Conservation (phyloP, 2,113 vertebrate species). For the Urocynchramus pylzowi region DNA sequence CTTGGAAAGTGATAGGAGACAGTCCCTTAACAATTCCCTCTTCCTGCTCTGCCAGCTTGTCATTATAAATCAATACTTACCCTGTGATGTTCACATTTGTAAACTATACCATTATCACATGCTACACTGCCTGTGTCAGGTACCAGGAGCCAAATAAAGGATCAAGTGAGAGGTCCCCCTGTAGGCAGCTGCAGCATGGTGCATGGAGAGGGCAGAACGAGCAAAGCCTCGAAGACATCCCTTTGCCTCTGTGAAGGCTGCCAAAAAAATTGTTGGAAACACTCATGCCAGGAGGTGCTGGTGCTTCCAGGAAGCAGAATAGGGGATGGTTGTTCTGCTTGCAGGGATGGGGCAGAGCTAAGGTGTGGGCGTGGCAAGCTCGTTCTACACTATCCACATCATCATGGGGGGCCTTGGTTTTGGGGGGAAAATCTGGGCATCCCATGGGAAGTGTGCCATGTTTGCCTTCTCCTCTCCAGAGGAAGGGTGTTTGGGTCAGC, state of each 20-base stretch:
- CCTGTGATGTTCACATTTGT: slow-evolving; percentile 32
- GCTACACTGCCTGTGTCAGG: neutral
- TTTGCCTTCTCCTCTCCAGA: neutral
- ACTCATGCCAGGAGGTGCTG: fast-evolving
- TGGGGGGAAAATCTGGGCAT: neutral
- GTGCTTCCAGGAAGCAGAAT: neutral
- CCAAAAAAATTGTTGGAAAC: neutral
- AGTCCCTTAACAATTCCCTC: slow-evolving; percentile 33
- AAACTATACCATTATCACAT: neutral
- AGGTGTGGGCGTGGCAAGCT: neutral
- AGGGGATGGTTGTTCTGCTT: neutral
- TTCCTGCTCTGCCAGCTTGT: slow-evolving; percentile 37
- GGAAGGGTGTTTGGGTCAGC: neutral
- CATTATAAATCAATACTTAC: slow-evolving; percentile 54
- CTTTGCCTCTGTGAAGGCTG: neutral
- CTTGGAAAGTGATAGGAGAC: slow-evolving; percentile 56
- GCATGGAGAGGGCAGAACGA: neutral
- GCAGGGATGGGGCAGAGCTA: neutral
- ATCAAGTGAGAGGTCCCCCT: neutral
- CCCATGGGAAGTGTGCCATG: no score
- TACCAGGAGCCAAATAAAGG: neutral
- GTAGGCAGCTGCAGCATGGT: neutral
- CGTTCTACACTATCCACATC: neutral
- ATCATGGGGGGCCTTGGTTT: no score
- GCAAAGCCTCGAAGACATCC: neutral